Conservation (phyloP, 53 echinoderm and acorn worm genomes). For the Zoroaster sp. region DNA sequence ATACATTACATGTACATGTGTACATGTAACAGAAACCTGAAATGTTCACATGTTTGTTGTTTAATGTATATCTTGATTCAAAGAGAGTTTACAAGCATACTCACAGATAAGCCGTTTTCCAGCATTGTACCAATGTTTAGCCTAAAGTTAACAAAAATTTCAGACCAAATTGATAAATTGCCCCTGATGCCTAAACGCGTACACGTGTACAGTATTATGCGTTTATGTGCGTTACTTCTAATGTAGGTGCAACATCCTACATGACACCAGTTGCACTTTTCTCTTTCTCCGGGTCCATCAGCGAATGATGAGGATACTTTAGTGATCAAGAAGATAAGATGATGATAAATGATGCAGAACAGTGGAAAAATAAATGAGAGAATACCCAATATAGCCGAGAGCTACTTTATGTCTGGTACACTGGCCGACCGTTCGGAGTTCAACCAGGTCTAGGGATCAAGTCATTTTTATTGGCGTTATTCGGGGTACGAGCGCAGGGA, state of each 20-base stretch:
- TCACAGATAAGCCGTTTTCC: too few species aligned
- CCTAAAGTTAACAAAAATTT: too few species aligned
- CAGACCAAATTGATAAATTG: too few species aligned
- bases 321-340: conserved; percentile 12
- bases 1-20: too few species aligned
- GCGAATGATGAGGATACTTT: background rate
- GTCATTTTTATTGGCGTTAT: background rate
- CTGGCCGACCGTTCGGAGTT: background rate
- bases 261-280: conserved; percentile 47
- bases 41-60: too few species aligned
- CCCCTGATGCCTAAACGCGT: too few species aligned
- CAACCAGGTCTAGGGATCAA: background rate
- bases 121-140: too few species aligned
- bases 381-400: background rate
- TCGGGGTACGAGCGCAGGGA: background rate
- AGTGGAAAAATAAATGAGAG: background rate
- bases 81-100: too few species aligned
- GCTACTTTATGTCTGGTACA: conserved; percentile 1
- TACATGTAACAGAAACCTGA: too few species aligned
- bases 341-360: conserved; percentile 25
- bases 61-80: too few species aligned
- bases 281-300: background rate
- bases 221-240: background rate
- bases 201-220: background rate
- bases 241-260: conserved; percentile 19